Percentiles rank a stretch among this genome's conserved stretches.
These are phyloP conservation scores for Sebastes cheni DNA, from an alignment of 2,797 vertebrate species.

Conservation along the genomic window DNA sequence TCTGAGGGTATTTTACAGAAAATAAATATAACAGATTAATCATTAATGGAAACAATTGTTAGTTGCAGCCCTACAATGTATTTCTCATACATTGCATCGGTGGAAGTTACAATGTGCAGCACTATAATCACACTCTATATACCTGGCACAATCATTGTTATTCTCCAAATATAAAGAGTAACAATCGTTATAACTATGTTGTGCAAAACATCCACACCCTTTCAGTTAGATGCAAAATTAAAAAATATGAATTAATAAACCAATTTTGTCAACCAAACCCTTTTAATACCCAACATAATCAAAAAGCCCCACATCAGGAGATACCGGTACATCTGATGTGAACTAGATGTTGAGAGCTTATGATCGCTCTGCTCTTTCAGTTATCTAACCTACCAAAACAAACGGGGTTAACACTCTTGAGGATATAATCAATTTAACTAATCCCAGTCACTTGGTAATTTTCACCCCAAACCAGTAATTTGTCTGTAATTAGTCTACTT, in stretches of 20 bases:
- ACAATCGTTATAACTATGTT: background rate
- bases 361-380: background rate
- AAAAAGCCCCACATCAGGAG: background rate
- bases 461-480: constrained; percentile 74
- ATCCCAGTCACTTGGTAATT: constrained; percentile 57
- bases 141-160: background rate
- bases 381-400: constrained; percentile 16
- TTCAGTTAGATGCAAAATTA: background rate
- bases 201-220: background rate
- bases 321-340: background rate
- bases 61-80: background rate
- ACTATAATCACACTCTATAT: background rate
- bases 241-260: background rate
- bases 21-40: background rate
- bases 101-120: background rate
- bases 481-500: constrained; percentile 57
- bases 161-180: background rate
- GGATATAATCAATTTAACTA: constrained; percentile 38
- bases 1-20: background rate
- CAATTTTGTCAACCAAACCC: background rate
- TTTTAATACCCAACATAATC: background rate
- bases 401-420: background rate
- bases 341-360: background rate
- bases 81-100: background rate
- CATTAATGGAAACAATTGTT: background rate